A percentile compares a stretch with the other conserved stretches of the same genome.
Evolutionary conservation across 2,888 invertebrate genomes (phyloP).

Genomic region (Nymphalis urticae): DNA sequence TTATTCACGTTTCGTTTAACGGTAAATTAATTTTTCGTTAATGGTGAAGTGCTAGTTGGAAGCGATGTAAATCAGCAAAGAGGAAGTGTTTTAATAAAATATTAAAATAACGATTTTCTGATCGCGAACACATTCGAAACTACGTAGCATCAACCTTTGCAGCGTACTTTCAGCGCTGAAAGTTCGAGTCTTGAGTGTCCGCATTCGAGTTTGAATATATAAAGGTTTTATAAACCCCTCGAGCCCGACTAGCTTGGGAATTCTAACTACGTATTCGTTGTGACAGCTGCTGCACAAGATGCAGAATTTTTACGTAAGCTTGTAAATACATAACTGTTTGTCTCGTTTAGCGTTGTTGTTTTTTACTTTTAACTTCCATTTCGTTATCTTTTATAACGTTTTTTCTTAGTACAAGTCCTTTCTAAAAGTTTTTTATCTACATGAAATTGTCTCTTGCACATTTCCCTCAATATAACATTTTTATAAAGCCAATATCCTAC

Average conservation of each 20-base stretch:
- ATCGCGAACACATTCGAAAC: not conserved
- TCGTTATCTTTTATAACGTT: too few relatives aligned
- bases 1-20: too few relatives aligned
- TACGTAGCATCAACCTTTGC: slow-evolving; percentile 6
- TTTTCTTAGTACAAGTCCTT: too few relatives aligned
- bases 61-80: too few relatives aligned
- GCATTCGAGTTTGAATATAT: slow-evolving; percentile 11
- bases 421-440: too few relatives aligned
- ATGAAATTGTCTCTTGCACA: too few relatives aligned
- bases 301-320: slow-evolving; percentile 1
- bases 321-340: not conserved
- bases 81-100: not conserved
- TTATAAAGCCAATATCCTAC: too few relatives aligned
- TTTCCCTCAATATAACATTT: too few relatives aligned
- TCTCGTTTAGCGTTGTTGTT: not conserved
- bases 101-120: not conserved
- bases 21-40: too few relatives aligned
- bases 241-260: not conserved
- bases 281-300: slow-evolving; percentile 8
- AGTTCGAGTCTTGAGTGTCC: slow-evolving; percentile 7
- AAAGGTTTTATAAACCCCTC: slow-evolving; percentile 11
- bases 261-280: slow-evolving; percentile 2
- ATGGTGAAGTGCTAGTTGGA: too few relatives aligned
- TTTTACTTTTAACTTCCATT: too few relatives aligned
- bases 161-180: slow-evolving; percentile 4